Percentiles rank a stretch among this genome's conserved stretches.
phyloP scores from a whole-genome alignment of 2,113 vertebrate genomes.

The Gallinago jamesoni region DNA sequence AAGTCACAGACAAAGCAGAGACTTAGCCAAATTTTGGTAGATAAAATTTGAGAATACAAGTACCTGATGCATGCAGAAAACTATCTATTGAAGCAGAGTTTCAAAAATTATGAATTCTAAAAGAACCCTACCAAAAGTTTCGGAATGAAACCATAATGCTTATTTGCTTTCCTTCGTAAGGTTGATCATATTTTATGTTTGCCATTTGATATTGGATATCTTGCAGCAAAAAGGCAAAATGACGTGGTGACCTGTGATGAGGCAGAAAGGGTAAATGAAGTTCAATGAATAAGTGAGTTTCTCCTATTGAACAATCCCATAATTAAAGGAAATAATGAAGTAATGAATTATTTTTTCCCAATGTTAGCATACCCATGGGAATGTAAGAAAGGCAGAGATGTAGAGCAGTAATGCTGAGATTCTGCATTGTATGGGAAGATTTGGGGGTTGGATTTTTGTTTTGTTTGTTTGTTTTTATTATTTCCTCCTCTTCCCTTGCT shows the following conservation, averaged over 20 bases:
- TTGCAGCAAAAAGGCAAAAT: not conserved
- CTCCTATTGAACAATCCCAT: not conserved
- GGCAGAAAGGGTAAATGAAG: not conserved
- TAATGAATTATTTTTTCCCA: not conserved
- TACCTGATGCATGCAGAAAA: not conserved
- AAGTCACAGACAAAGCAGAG: not conserved
- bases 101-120: not conserved
- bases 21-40: not conserved
- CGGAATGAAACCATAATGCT: not conserved
- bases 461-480: not conserved
- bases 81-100: not conserved
- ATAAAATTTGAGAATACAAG: not conserved
- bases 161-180: not conserved
- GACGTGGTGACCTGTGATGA: not conserved
- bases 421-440: not conserved
- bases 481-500: not conserved
- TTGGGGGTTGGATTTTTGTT: not conserved
- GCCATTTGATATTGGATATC: not conserved
- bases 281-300: not conserved
- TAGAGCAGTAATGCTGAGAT: not conserved
- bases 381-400: not conserved
- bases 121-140: not conserved
- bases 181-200: not conserved
- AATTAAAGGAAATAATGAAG: not conserved
- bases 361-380: not conserved